phyloP scores from a whole-genome alignment of 2,797 vertebrate species.

The Pyrocephalus nanus region DNA sequence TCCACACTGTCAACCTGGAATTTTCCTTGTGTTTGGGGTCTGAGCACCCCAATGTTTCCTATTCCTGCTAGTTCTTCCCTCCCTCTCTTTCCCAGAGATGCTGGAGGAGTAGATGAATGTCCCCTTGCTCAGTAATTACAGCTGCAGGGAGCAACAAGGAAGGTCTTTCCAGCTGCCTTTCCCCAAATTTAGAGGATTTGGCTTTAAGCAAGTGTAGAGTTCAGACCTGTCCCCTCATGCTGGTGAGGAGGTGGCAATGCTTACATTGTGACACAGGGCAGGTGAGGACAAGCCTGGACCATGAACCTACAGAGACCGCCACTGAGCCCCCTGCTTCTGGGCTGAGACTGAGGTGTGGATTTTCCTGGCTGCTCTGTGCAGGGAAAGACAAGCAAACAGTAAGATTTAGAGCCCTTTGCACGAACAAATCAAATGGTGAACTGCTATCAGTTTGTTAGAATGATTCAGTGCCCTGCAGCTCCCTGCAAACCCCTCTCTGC shows the following conservation, averaged over 20 bases:
- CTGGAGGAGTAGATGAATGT: background rate
- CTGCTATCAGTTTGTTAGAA: background rate
- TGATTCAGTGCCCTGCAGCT: constrained; percentile 22
- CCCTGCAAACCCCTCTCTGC: background rate
- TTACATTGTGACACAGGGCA: background rate
- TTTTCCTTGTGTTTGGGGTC: background rate
- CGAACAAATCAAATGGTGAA: background rate
- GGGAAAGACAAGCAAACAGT: background rate
- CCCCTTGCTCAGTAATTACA: background rate
- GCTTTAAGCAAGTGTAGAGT: background rate
- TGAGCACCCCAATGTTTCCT: background rate
- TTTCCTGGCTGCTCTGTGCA: background rate
- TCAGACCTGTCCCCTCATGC: background rate
- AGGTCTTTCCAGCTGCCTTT: background rate
- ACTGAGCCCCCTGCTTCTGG: background rate
- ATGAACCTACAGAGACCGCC: background rate
- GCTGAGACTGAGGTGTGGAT: background rate
- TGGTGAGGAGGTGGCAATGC: background rate
- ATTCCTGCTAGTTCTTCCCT: background rate
- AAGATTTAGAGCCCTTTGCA: background rate
- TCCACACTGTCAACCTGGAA: background rate
- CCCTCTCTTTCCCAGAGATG: background rate
- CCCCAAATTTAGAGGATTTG: background rate
- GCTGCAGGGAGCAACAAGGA: background rate
- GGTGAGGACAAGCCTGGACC: background rate